These are phyloP conservation scores for Branchellion lobata DNA, from an alignment of 2,888 invertebrate species.

Conservation along the genomic window DNA sequence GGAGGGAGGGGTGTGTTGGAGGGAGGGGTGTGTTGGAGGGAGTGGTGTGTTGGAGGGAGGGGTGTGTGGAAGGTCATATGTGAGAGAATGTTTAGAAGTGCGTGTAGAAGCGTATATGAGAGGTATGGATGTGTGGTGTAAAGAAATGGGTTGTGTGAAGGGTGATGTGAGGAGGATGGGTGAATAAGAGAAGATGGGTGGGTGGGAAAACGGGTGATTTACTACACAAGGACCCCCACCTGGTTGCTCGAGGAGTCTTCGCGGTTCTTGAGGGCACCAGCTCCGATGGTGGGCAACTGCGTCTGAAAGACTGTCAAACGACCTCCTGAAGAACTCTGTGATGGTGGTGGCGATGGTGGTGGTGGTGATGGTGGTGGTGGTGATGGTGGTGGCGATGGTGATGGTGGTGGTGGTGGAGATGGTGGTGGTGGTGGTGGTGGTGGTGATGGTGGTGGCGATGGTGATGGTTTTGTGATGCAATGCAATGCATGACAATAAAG, in stretches of 20 bases:
- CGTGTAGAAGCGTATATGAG: no score
- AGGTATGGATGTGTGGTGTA: no score
- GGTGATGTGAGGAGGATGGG: no score
- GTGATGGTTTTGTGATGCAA: background rate
- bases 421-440: background rate
- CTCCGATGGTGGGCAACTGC: conserved; percentile 73
- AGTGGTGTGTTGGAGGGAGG: no score
- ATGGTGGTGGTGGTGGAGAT: background rate
- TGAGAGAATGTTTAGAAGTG: no score
- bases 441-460: background rate
- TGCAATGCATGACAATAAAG: background rate
- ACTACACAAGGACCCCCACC: conserved; percentile 61
- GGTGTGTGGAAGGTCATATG: no score
- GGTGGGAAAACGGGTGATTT: no score
- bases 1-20: no score
- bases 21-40: no score
- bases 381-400: background rate
- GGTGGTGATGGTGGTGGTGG: background rate
- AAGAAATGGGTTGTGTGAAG: no score
- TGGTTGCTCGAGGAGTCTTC: conserved; percentile 80
- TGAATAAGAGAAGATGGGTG: no score
- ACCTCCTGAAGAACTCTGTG: conserved; percentile 79
- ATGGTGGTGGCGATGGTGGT: background rate
- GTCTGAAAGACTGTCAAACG: conserved; percentile 91
- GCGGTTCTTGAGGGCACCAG: conserved; percentile 79